A percentile compares a stretch with the other conserved stretches of the same genome.
Conservation (phyloP, 2,797 vertebrate species). For the Platyrinchus mystaceus region DNA sequence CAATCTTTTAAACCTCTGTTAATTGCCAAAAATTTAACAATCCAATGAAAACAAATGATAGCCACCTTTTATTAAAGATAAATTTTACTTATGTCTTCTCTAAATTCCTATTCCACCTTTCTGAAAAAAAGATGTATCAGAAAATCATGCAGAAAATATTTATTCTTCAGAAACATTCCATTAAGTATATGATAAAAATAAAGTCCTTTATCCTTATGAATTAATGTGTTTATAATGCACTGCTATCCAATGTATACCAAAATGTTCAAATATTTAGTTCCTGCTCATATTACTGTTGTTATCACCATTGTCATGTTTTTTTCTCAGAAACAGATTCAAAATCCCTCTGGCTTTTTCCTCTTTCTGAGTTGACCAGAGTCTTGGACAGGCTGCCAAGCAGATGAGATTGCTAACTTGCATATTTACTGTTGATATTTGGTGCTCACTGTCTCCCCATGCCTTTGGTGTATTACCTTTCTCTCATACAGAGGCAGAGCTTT, state of each 20-base stretch:
- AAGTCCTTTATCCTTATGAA: background rate
- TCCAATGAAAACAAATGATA: background rate
- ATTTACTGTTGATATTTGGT: background rate
- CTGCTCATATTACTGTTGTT: background rate
- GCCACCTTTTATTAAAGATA: background rate
- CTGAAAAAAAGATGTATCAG: background rate
- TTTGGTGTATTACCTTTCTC: background rate
- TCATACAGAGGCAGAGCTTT: background rate
- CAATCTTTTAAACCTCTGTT: background rate
- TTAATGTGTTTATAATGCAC: background rate
- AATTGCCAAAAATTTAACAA: background rate
- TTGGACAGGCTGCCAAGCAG: background rate
- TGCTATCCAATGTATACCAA: background rate
- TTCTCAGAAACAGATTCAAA: background rate
- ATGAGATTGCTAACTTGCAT: background rate
- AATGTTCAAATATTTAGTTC: background rate
- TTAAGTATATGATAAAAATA: background rate
- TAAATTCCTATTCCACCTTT: background rate
- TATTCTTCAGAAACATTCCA: background rate
- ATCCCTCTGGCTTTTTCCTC: background rate
- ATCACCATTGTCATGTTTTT: background rate
- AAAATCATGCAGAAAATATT: background rate
- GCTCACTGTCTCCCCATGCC: accelerated
- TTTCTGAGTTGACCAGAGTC: background rate
- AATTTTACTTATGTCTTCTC: background rate